Evolutionary conservation across 2,113 vertebrate genomes (phyloP).

Genomic region (Seriola dumerili): DNA sequence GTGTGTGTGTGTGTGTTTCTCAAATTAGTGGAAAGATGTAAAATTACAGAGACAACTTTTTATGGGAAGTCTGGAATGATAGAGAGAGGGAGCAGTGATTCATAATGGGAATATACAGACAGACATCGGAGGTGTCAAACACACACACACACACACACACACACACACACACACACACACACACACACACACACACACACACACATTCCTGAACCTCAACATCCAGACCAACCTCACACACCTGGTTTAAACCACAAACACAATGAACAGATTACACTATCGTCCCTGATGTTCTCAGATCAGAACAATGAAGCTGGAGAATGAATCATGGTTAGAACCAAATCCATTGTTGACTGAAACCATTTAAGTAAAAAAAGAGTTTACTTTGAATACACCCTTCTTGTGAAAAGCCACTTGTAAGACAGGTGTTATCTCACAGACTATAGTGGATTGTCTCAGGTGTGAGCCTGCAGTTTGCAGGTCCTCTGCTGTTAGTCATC

Average conservation of each 20-base stretch:
- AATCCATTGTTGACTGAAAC: background rate
- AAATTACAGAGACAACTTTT: constrained; percentile 37
- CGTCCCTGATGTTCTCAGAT: background rate
- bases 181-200: too few species aligned
- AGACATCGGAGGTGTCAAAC: background rate
- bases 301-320: background rate
- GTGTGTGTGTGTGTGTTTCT: background rate
- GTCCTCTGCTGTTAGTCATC: too few species aligned
- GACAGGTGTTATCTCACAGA: too few species aligned
- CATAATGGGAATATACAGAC: constrained; percentile 42
- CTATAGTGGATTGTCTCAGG: too few species aligned
- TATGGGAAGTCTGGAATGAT: constrained; percentile 32
- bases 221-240: constrained; percentile 19
- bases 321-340: too few species aligned
- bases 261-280: background rate
- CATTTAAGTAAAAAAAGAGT: background rate
- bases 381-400: background rate
- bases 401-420: too few species aligned
- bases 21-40: constrained; percentile 29
- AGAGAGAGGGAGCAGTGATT: constrained; percentile 18
- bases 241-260: constrained; percentile 23
- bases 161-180: constrained; percentile 24
- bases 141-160: constrained; percentile 27
- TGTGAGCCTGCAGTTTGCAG: too few species aligned
- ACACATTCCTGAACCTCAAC: background rate